Base-by-base conservation (phyloP, 92 coral and sea anemone species). In the Plumapathes pennacea region DNA sequence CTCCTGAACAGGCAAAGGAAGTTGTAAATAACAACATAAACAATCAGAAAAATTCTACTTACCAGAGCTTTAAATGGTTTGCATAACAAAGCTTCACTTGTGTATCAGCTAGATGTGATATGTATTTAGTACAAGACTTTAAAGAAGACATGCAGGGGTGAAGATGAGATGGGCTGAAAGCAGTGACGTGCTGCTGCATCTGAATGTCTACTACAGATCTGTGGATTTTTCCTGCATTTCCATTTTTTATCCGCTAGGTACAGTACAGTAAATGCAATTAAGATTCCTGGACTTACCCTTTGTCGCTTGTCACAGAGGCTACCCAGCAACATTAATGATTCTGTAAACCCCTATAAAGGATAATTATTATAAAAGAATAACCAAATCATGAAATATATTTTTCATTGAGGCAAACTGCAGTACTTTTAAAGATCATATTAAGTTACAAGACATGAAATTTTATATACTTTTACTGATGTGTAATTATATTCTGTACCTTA, bases 261-360 rank as follows among this genome's bases (percentile, higher is more conserved):
- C n/a, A n/a, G n/a, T n/a, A n/a, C n/a, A n/a, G n/a, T n/a, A n/a
- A n/a, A n/a, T n/a, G n/a, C n/a, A n/a, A n/a, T 20, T 12, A 14
- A 40, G 14, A 41, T 13, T 8, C 1, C n/a, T 14, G 10, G 14
- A 66, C 88, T n/a, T 74, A 88, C 99, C 64, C 89, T 73, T 65
- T 83, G 90, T 38, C 99, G 69, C 39, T 94, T 94, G 83, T 94
- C 88, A 62, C 99, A 94, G 20, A 94, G 78, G 39, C 85, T 81
- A 17, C 86, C 86, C 32, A 94, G 52, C 30, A 81, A 81, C 85
- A 85, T 73, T 46, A 94, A 54, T 13, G 84, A 88, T 45, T 88
- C 96, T 34, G 89, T 69, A 49, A 88, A 94, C 9, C 76, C 80
- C 99, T 94, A 27, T 11, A 27, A 53, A 3, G 24, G 14, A 25